phyloP scores from a whole-genome alignment of 2,888 invertebrate genomes.

The Cephus pygmeus region DNA sequence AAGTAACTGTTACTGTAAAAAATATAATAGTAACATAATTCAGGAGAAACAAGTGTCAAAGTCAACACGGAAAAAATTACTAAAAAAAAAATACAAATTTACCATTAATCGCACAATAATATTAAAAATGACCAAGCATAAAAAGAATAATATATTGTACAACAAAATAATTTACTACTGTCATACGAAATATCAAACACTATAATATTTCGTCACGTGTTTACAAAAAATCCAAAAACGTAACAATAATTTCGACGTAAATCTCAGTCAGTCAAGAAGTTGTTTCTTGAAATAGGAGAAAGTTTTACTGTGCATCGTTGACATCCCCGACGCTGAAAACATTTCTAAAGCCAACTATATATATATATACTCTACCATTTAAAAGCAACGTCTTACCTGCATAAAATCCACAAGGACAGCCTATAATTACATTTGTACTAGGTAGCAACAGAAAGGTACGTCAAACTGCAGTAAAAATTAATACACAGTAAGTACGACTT shows the following conservation, averaged over 20 bases:
- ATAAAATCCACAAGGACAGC: conserved; percentile 24
- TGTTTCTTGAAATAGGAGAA: conserved; percentile 27
- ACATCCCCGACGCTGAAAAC: conserved; percentile 7
- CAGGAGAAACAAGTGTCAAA: not conserved
- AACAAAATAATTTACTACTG: not conserved
- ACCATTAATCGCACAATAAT: not conserved
- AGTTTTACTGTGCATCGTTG: conserved; percentile 42
- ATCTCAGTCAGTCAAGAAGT: not conserved
- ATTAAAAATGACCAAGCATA: not conserved
- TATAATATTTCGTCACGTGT: not conserved
- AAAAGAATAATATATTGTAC: not conserved
- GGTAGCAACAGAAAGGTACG: conserved; percentile 8
- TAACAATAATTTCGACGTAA: not conserved
- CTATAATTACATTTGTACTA: conserved; percentile 38
- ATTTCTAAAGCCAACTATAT: conserved; percentile 5
- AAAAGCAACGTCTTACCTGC: conserved; percentile 14
- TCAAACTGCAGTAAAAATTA: conserved; percentile 32
- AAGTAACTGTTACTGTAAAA: conserved; percentile 12
- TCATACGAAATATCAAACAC: not conserved
- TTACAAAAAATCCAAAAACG: not conserved
- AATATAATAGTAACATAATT: not conserved
- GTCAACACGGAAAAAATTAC: not conserved
- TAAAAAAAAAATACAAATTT: not conserved
- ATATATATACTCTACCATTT: not conserved
- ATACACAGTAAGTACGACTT: conserved; percentile 10